Evolutionary conservation across 2,888 invertebrate genomes (phyloP), one percentile per base, ranked within the genome.

Genomic region (Amphipoea lucens): DNA sequence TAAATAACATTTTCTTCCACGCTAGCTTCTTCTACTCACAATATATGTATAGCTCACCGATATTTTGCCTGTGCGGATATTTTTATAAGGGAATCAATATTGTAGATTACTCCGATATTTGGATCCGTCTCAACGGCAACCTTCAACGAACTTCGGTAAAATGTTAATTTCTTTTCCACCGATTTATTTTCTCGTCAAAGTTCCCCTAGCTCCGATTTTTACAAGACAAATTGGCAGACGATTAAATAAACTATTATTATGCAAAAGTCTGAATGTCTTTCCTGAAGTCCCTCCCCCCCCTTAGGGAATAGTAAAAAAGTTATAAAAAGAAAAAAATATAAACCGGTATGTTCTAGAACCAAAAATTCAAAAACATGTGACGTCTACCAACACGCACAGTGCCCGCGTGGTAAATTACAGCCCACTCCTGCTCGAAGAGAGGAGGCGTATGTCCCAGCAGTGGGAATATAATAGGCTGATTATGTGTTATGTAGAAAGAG

Each of bases 1-100:
- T 82, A 71, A 85, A 83, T 79, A 48, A 68, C 73, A 86, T 83
- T 79, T 83, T 74, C 23, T 23, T 57, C 23, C 57, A 1, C 62
- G 48, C 67, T 79, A 78, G 75, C 51, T 66, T 75, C 54, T 66
- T 76, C 62, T 63, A 63, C 36, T 73, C 75, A 54, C 84, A 84
- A 76, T 63, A 12, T 23, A 78, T 66, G n/a, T 74, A 76, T 72
- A 62, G 73, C 40, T 67, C 40, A 76, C 60, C 36, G 40, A 79
- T 79, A 78, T 78, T 76, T 76, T 82, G 69, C 73, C 51, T 82
- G 36, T n/a, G 17, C 42, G n/a, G 23, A 65, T 77, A 74, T 74
- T 66, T 70, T 78, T 71, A 17, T 70, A 54, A 42, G 42, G 29
- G 42, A 78, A 75, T 72, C 54, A 73, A 76, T 82, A 85, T 82